phyloP scores from a whole-genome alignment of 2,113 vertebrate species.

The Brienomyrus brachyistius region DNA sequence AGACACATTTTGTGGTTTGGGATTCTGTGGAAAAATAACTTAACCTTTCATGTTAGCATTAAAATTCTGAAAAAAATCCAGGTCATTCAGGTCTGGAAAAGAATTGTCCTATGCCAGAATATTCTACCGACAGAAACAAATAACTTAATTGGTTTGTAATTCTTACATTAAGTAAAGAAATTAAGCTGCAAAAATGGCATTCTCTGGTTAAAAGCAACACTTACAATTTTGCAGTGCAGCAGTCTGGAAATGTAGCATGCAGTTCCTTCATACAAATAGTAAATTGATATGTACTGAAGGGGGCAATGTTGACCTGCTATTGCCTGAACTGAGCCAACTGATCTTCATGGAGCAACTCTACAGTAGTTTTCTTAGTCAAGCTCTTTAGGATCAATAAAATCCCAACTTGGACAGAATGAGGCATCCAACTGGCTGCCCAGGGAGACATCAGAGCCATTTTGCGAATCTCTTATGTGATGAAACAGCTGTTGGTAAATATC shows the following conservation, averaged over 20 bases:
- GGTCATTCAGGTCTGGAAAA: neutral
- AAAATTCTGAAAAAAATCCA: neutral
- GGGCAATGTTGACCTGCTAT: slow-evolving; percentile 38
- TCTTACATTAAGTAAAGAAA: neutral
- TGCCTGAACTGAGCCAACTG: slow-evolving; percentile 29
- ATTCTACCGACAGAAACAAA: neutral
- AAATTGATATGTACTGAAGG: slow-evolving; percentile 29
- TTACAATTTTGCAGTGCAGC: neutral
- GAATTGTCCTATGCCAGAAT: neutral
- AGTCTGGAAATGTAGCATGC: neutral
- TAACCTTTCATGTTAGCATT: neutral
- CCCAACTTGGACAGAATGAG: slow-evolving; percentile 41
- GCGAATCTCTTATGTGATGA: slow-evolving; percentile 29
- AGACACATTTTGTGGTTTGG: neutral
- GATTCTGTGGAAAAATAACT: neutral
- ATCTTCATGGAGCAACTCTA: slow-evolving; percentile 38
- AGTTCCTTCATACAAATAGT: neutral
- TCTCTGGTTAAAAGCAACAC: neutral
- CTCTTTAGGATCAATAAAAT: slow-evolving; percentile 52
- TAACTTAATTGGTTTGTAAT: neutral
- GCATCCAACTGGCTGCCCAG: slow-evolving; percentile 27
- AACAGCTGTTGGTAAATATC: slow-evolving; percentile 68
- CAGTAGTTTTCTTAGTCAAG: slow-evolving; percentile 39
- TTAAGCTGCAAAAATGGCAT: neutral
- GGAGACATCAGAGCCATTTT: slow-evolving; percentile 30